Percentiles rank a stretch among this genome's conserved stretches.
Conservation (phyloP, 2,113 vertebrate species). For the Hylia prasina region DNA sequence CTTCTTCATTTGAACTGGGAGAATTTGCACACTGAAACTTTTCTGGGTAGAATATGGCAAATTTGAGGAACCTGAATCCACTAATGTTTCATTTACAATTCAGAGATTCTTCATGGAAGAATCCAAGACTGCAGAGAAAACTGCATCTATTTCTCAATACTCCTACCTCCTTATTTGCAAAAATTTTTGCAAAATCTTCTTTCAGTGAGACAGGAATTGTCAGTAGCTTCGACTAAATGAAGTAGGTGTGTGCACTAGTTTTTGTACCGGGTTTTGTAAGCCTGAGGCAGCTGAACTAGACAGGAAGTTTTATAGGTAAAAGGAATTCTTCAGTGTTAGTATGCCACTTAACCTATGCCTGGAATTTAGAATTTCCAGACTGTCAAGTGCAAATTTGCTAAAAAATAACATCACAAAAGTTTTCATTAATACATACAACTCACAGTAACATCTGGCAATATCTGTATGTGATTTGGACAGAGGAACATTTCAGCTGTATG, state of each 20-base stretch:
- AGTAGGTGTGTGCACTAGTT: not conserved
- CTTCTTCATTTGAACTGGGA: not conserved
- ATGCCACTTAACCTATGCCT: not conserved
- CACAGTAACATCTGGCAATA: not conserved
- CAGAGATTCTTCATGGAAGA: not conserved
- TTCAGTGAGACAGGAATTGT: not conserved
- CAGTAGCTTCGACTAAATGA: not conserved
- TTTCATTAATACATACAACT: not conserved
- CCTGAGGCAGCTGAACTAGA: not conserved
- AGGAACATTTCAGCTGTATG: not conserved
- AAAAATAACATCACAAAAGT: not conserved
- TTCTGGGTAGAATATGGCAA: not conserved
- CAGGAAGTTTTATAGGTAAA: not conserved
- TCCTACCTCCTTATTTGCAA: not conserved
- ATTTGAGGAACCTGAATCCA: not conserved
- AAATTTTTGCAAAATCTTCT: not conserved
- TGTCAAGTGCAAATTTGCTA: not conserved
- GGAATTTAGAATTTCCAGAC: not conserved
- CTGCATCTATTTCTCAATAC: not conserved
- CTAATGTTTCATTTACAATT: not conserved
- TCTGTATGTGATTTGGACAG: not conserved
- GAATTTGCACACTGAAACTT: not conserved
- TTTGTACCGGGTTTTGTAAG: not conserved
- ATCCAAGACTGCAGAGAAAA: not conserved
- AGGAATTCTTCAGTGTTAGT: not conserved